Conservation (phyloP, 1,140 invertebrate species). For the Phortica variegata region DNA sequence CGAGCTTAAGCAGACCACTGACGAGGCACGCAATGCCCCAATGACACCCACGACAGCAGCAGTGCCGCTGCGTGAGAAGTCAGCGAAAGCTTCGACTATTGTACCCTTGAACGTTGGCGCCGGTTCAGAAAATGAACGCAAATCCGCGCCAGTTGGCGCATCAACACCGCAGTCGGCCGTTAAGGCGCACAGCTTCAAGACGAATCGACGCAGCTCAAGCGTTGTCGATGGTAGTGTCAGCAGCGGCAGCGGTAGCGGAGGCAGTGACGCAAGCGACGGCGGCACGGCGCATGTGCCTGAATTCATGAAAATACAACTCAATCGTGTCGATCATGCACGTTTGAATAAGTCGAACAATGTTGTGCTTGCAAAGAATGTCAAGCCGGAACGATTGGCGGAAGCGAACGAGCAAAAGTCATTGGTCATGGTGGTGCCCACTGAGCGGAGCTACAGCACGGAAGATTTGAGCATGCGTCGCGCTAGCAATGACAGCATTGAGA, state of each 20-base stretch:
- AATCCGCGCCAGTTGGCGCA: constrained; percentile 22
- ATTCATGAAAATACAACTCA: constrained; percentile 70
- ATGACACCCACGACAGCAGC: constrained; percentile 1
- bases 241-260: constrained; percentile 4
- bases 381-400: too few species aligned
- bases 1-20: constrained; percentile 22
- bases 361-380: constrained; percentile 61
- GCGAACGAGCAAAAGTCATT: constrained; percentile 1
- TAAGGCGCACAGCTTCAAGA: constrained; percentile 11
- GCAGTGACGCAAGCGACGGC: background rate
- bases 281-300: constrained; percentile 60
- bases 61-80: constrained; percentile 13
- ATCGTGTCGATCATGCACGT: constrained; percentile 62
- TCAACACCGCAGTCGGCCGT: constrained; percentile 27
- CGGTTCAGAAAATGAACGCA: too few species aligned
- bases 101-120: too few species aligned
- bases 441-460: constrained; percentile 38
- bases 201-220: constrained; percentile 24
- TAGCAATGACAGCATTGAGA: constrained; percentile 60
- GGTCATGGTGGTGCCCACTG: constrained; percentile 7
- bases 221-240: constrained; percentile 4
- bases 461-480: constrained; percentile 54
- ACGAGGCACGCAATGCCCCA: background rate
- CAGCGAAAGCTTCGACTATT: too few species aligned
- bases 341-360: constrained; percentile 61